Percentiles rank a stretch among this genome's conserved stretches.
These are phyloP conservation scores for Epinephelus malabaricus DNA, from an alignment of 2,797 vertebrate genomes.

Conservation along the genomic window DNA sequence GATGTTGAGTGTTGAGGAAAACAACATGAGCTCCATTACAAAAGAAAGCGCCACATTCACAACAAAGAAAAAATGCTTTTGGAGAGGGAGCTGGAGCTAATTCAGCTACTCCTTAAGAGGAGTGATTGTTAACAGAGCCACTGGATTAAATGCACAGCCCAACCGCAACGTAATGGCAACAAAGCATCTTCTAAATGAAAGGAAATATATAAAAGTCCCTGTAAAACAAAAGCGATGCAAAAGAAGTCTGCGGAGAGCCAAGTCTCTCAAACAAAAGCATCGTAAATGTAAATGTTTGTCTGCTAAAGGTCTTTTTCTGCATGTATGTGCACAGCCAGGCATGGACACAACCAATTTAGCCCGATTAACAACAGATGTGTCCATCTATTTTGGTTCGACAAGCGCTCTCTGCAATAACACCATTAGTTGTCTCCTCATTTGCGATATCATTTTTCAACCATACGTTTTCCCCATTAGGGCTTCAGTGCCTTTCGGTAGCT, in stretches of 20 bases:
- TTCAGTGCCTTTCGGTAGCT: conserved; percentile 59
- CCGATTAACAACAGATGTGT: conserved; percentile 84
- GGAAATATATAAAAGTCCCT: conserved; percentile 73
- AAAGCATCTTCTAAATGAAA: conserved; percentile 78
- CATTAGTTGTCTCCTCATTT: conserved; percentile 79
- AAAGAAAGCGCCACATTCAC: conserved; percentile 75
- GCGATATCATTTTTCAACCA: conserved; percentile 77
- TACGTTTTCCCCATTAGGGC: conserved; percentile 73
- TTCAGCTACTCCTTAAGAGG: conserved; percentile 67
- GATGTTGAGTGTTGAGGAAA: conserved; percentile 63
- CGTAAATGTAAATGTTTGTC: conserved; percentile 79
- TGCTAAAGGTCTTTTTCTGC: conserved; percentile 64
- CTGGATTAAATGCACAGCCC: conserved; percentile 75
- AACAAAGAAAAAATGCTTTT: conserved; percentile 70
- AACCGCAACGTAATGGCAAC: conserved; percentile 74
- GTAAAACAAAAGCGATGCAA: conserved; percentile 71
- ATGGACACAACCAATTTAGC: conserved; percentile 77
- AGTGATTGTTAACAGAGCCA: conserved; percentile 81
- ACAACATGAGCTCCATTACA: conserved; percentile 74
- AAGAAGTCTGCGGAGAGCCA: conserved; percentile 61
- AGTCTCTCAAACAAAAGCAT: conserved; percentile 72
- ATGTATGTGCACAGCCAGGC: conserved; percentile 65
- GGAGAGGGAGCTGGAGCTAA: conserved; percentile 66
- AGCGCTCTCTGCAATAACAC: conserved; percentile 72
- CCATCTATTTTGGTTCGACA: conserved; percentile 73